A percentile compares a stretch with the other conserved stretches of the same genome.
These are phyloP conservation scores for Steinernema khuongi DNA, from an alignment of 1,140 invertebrate genomes.

Conservation along the genomic window DNA sequence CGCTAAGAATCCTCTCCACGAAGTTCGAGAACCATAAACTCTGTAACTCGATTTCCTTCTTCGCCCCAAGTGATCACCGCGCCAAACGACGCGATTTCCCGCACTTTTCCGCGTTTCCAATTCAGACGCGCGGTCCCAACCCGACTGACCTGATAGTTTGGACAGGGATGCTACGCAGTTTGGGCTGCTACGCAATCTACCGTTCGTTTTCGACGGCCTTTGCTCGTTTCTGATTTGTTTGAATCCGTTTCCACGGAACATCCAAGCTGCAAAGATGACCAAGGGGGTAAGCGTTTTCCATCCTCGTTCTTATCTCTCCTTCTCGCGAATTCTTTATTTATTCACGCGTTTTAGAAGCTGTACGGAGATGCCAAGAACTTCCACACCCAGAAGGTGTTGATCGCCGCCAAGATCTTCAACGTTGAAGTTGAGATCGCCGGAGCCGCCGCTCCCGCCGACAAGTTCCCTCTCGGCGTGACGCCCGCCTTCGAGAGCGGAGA, in stretches of 20 bases:
- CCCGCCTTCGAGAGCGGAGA: conserved; percentile 57
- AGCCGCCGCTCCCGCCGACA: conserved; percentile 40
- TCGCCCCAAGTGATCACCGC: background rate
- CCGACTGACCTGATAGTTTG: background rate
- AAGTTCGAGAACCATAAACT: background rate
- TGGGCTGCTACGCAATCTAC: background rate
- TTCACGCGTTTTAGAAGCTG: conserved; percentile 45
- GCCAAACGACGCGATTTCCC: background rate
- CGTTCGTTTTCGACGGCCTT: background rate
- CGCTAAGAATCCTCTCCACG: background rate
- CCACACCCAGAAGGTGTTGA: conserved; percentile 55
- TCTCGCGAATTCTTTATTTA: background rate
- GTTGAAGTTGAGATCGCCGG: conserved; percentile 41
- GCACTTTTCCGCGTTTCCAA: background rate
- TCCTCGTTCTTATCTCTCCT: background rate
- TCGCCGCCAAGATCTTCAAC: conserved; percentile 54
- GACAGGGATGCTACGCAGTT: background rate
- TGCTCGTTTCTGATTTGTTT: background rate
- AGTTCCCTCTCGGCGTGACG: conserved; percentile 52
- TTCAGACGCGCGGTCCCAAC: background rate
- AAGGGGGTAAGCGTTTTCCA: background rate
- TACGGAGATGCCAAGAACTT: conserved; percentile 55
- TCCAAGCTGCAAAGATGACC: background rate
- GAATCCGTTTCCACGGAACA: background rate
- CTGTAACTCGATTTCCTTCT: background rate